Evolutionary conservation across 2,113 vertebrate species (phyloP).

Genomic region (Melanostigma gelatinosum): DNA sequence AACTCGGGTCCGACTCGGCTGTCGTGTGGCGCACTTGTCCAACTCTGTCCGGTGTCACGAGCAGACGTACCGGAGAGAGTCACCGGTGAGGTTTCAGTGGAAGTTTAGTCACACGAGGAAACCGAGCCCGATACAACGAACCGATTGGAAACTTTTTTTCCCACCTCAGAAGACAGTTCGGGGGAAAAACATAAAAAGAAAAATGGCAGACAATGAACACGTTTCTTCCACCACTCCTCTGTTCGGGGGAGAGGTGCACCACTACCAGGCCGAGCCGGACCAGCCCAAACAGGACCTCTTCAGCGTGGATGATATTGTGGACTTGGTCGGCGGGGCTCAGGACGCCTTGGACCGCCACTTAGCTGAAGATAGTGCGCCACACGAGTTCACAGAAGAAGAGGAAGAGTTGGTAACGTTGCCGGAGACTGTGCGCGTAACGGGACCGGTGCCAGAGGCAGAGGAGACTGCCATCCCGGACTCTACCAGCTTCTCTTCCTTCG

Average conservation of each 20-base stretch:
- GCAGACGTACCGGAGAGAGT: slow-evolving; percentile 30
- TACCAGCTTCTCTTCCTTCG: slow-evolving; percentile 28
- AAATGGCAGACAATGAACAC: slow-evolving; percentile 81
- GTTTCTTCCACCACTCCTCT: slow-evolving; percentile 77
- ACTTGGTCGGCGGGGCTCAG: slow-evolving; percentile 79
- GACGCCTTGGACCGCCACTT: slow-evolving; percentile 75
- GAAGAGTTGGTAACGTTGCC: background rate
- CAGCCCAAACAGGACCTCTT: slow-evolving; percentile 48
- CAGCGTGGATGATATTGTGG: slow-evolving; percentile 76
- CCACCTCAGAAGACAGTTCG: slow-evolving; percentile 29
- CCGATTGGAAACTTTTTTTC: slow-evolving; percentile 49
- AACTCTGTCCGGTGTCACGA: slow-evolving; percentile 33
- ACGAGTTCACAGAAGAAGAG: slow-evolving; percentile 45
- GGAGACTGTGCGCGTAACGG: slow-evolving; percentile 5
- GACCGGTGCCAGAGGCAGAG: background rate
- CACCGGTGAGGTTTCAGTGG: slow-evolving; percentile 12
- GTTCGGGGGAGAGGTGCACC: slow-evolving; percentile 62
- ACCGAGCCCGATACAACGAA: background rate
- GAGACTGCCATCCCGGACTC: slow-evolving; percentile 56
- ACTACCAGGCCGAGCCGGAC: slow-evolving; percentile 58
- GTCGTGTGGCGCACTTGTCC: slow-evolving; percentile 63
- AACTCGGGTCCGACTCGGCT: slow-evolving; percentile 60
- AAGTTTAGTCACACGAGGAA: slow-evolving; percentile 17
- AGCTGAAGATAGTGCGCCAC: slow-evolving; percentile 56
- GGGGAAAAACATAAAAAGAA: slow-evolving; percentile 60